Base-by-base conservation (phyloP, 1,140 invertebrate genomes). In the Choristoneura fumiferana region DNA sequence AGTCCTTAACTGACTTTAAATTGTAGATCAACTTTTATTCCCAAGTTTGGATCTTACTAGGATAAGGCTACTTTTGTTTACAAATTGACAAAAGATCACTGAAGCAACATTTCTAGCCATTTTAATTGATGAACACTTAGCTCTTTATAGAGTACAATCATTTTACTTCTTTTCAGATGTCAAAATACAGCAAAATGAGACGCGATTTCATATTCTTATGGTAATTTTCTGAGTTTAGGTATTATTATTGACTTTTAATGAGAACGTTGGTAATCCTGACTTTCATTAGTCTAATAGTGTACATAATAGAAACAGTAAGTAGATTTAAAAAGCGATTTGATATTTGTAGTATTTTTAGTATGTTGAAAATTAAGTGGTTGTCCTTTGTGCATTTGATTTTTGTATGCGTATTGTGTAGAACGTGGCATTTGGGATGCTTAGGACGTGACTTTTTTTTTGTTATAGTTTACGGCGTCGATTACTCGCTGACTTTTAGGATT, bases 281-380 rank as follows among this genome's bases (percentile, higher is more conserved):
- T 78, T 69, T 38, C 36, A 38, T 56, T 80, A 78, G 68, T 73
- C 14, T 65, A 60, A 65, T 80, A 78, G 69, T 88, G 81, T 85
- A 85, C 61, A 87, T 84, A 84, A 71, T 84, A 81, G 72, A 75
- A 70, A 57, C 56, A 65, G 17, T 77, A 82, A 74, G 77, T 84
- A 86, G 76, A 68, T 68, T 69, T 67, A 67, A 73, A 80, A 77
- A 81, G 67, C 62, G 68, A 78, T 76, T 75, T 74, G 70, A 68
- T 71, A 81, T 78, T 74, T 76, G 71, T 84, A 88, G 81, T 86
- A 88, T 86, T 88, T 66, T 80, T 74, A 69, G 71, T 76, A 73
- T 65, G 70, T 79, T 82, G 72, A 71, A 67, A 74, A 71, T 74
- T 79, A 83, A 69, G 67, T 67, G 74, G 78, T 78, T 75, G 66